Base-by-base conservation (phyloP, 2,113 vertebrate genomes). In the Menura novaehollandiae region DNA sequence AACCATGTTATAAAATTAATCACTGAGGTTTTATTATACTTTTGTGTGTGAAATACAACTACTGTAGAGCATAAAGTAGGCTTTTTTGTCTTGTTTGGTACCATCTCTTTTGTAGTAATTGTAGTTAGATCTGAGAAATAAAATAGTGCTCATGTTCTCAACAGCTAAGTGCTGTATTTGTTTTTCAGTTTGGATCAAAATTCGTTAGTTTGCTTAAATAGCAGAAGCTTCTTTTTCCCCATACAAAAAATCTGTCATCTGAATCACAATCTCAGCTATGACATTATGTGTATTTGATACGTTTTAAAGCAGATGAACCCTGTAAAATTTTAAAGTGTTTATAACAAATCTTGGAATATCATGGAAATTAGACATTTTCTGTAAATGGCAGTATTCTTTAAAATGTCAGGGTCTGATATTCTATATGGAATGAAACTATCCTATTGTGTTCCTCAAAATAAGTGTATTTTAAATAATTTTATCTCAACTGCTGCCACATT, bases 131-230 rank as follows among this genome's bases (percentile, higher is more conserved):
- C 30, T 73, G 44, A 85, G 85, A 77, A 94, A 44, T 80, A 69
- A 76, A 93, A 55, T 33, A 39, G 9, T 37, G 46, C n/a, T 84
- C 33, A 3, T 62, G 33, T 91, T 93, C 69, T 93, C 62, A 73
- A 62, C 35, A 85, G 37, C 39, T 56, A 68, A 78, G 35, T 72
- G 39, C 24, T 95, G 12, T 67, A 63, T 95, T 85, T 87, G 46
- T 86, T 76, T 92, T 94, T 84, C 39, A 89, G 21, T 76, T 91
- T 91, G 35, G 49, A 67, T 95, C 41, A 88, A 86, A 95, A 93
- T 90, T 78, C 19, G 10, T 39, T 26, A 88, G 63, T 77, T 95
- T 92, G 64, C 68, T 84, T 92, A 74, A 93, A 83, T n/a, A 81
- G 47, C 76, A 89, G 79, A 63, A 92, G 88, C 32, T 67, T 91